phyloP scores from a whole-genome alignment of 2,888 invertebrate species.

The Dasysyrphus tricinctus region DNA sequence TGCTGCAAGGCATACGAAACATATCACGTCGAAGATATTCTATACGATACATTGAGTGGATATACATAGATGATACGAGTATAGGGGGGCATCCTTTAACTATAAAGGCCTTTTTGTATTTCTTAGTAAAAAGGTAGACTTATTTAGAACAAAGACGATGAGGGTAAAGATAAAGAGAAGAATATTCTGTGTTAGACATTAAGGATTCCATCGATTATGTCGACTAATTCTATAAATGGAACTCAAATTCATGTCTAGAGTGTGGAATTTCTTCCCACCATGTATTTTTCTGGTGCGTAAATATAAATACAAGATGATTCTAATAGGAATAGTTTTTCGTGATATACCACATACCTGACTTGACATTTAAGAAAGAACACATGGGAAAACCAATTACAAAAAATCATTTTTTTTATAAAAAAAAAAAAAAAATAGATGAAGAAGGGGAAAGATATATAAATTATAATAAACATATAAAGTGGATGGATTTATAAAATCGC shows the following conservation, averaged over 20 bases:
- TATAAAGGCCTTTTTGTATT: no score
- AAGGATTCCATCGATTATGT: neutral
- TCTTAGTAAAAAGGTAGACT: neutral
- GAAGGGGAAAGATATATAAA: no score
- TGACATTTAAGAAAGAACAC: no score
- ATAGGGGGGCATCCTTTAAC: neutral
- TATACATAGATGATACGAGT: neutral
- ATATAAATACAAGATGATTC: neutral
- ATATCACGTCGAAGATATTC: slow-evolving; percentile 11
- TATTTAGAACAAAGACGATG: neutral
- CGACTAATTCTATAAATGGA: neutral
- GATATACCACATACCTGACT: no score
- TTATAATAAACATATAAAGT: no score
- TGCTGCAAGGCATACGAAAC: slow-evolving; percentile 24
- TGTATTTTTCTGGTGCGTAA: neutral
- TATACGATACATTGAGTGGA: neutral
- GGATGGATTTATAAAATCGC: no score
- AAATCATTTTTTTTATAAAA: no score
- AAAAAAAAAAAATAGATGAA: no score
- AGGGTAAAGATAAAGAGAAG: no score
- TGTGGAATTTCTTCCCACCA: neutral
- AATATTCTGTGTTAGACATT: neutral
- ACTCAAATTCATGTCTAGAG: neutral
- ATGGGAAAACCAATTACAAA: no score
- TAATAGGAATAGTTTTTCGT: neutral